These are phyloP conservation scores for Lophotis ruficrista DNA, from an alignment of 2,113 vertebrate genomes.

Conservation along the genomic window DNA sequence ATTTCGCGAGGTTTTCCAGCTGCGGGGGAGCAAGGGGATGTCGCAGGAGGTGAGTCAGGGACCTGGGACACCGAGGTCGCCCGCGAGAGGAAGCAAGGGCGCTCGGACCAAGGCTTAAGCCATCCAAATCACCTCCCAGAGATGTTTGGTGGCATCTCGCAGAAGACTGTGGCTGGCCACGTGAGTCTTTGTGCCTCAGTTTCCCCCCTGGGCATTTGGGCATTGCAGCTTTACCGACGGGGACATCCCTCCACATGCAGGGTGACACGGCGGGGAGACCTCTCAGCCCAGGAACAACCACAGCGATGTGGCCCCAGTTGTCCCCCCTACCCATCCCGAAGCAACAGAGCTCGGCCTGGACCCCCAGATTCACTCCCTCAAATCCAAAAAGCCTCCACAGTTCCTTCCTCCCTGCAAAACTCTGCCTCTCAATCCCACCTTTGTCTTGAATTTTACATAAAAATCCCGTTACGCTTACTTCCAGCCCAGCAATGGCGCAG, in stretches of 20 bases:
- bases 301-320: neutral
- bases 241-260: neutral
- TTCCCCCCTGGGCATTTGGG: neutral
- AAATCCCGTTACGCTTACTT: neutral
- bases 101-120: neutral
- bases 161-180: neutral
- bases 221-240: fast-evolving
- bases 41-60: neutral
- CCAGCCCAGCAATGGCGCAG: neutral
- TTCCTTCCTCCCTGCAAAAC: neutral
- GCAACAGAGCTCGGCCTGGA: neutral
- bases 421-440: neutral
- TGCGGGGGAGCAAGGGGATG: neutral
- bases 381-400: neutral
- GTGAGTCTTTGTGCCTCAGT: neutral
- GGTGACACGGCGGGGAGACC: neutral
- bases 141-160: neutral
- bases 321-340: neutral
- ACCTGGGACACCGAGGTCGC: neutral
- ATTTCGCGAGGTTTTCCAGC: neutral
- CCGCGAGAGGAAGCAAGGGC: fast-evolving
- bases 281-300: neutral
- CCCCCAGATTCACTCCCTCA: neutral
- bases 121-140: neutral
- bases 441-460: neutral